Base-by-base conservation (phyloP, 2,888 invertebrate genomes). In the Mythimna impura region DNA sequence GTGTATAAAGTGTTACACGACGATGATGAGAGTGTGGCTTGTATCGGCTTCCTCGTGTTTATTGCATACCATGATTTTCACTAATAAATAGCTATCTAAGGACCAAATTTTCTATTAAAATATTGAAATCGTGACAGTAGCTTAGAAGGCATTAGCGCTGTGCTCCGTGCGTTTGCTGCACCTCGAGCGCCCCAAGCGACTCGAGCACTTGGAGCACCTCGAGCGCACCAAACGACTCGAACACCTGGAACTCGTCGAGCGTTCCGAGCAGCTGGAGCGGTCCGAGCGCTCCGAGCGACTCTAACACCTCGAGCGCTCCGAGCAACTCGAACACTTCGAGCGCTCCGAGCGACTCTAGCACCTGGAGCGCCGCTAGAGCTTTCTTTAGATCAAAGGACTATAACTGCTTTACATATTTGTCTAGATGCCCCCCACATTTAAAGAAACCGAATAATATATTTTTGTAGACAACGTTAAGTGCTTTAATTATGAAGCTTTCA, bases 51-150 rank as follows among this genome's bases (percentile, higher is more conserved):
- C 65, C 73, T 84, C 81, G 62, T 73, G 69, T 79, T 86, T 75
- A 78, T 68, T 57, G 73, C 82, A 72, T 63, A 34, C 68, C 65
- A 82, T 57, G 61, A 71, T 78, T 80, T 83, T 81, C 75, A 78
- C 72, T 76, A 74, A 77, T 68, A 73, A 76, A 71, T 87, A 86
- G 85, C 72, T 82, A 80, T 73, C 71, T 87, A 85, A 81, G 87
- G 87, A 87, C 87, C 87, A 86, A 85, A 82, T 78, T 84, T 85
- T 84, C 82, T 82, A 85, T 80, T 72, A 79, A 83, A 75, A 61
- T 79, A 81, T 82, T 76, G 63, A 73, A 76, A 78, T 78, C 66
- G 71, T 71, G 73, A 81, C 60, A 65, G 73, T 76, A 73, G 71
- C 65, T 62, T 43, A 54, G 72, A 52, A 58, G 61, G 65, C 55